phyloP scores from a whole-genome alignment of 2,113 vertebrate genomes.

The Turdus rufiventris region DNA sequence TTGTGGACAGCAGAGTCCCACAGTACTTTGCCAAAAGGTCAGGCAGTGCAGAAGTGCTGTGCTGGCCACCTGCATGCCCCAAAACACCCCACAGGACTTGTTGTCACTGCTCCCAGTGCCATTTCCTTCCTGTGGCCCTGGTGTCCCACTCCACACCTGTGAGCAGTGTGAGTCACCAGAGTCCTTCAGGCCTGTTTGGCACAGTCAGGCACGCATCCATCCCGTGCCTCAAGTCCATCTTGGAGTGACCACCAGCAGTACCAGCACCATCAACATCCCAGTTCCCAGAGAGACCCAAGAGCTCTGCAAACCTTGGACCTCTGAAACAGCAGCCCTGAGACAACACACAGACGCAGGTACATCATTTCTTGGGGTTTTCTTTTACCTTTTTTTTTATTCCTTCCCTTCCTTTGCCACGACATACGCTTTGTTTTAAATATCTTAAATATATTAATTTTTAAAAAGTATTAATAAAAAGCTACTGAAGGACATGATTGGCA shows the following conservation, averaged over 20 bases:
- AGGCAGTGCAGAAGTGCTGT: not conserved
- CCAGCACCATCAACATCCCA: rapidly evolving
- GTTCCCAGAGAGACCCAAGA: rapidly evolving
- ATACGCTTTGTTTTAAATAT: constrained; percentile 74
- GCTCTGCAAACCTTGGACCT: not conserved
- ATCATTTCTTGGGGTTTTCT: not conserved
- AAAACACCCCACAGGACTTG: not conserved
- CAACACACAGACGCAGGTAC: not conserved
- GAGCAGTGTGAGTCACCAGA: rapidly evolving
- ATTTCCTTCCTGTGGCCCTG: not conserved
- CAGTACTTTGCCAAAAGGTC: not conserved
- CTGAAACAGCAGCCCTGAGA: not conserved
- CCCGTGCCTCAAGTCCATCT: not conserved
- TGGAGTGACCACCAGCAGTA: not conserved
- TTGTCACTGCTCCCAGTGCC: not conserved
- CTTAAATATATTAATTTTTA: constrained; percentile 83
- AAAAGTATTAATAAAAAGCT: constrained; percentile 74
- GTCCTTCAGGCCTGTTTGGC: not conserved
- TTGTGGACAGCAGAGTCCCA: not conserved
- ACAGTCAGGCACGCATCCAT: not conserved
- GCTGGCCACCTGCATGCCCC: not conserved
- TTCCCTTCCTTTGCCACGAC: constrained; percentile 9
- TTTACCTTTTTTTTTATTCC: constrained; percentile 40
- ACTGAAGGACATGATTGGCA: constrained; percentile 21
- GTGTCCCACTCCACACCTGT: not conserved